phyloP scores from a whole-genome alignment of 2,797 vertebrate species.

The Centroberyx gerrardi region DNA sequence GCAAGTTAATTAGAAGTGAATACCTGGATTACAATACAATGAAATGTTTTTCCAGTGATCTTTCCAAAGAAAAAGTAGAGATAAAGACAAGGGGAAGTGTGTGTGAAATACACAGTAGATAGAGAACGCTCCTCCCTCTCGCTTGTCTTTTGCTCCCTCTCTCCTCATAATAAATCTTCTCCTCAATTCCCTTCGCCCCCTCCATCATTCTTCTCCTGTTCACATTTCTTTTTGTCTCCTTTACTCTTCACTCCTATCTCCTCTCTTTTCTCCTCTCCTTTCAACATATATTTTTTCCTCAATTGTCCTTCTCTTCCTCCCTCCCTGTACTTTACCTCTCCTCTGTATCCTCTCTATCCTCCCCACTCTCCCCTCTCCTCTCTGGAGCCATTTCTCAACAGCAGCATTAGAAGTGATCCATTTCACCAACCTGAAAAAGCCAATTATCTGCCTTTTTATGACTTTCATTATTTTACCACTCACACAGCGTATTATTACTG shows the following conservation, averaged over 20 bases:
- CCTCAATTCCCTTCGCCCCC: not conserved
- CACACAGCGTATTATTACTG: slow-evolving; percentile 67
- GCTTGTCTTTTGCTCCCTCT: not conserved
- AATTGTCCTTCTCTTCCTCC: slow-evolving; percentile 13
- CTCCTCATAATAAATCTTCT: not conserved
- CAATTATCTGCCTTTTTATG: slow-evolving; percentile 84
- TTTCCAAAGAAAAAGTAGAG: slow-evolving; percentile 4
- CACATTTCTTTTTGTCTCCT: not conserved
- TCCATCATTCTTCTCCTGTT: not conserved
- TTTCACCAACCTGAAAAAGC: slow-evolving; percentile 78
- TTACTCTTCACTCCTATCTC: not conserved
- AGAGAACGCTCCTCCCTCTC: not conserved
- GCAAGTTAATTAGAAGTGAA: slow-evolving; percentile 31
- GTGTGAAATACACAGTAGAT: slow-evolving; percentile 1
- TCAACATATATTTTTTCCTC: slow-evolving; percentile 11
- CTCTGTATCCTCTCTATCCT: not conserved
- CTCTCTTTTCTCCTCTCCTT: slow-evolving; percentile 1
- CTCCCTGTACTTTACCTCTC: slow-evolving; percentile 22
- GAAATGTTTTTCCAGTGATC: slow-evolving; percentile 31
- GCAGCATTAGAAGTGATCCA: slow-evolving; percentile 71
- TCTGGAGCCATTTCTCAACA: slow-evolving; percentile 66
- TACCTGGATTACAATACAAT: slow-evolving; percentile 36
- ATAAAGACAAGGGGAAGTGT: slow-evolving; percentile 10
- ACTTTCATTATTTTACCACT: slow-evolving; percentile 82
- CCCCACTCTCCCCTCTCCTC: slow-evolving; percentile 39